Conservation (phyloP, 1,140 invertebrate species). For the Monomorium pharaonis region DNA sequence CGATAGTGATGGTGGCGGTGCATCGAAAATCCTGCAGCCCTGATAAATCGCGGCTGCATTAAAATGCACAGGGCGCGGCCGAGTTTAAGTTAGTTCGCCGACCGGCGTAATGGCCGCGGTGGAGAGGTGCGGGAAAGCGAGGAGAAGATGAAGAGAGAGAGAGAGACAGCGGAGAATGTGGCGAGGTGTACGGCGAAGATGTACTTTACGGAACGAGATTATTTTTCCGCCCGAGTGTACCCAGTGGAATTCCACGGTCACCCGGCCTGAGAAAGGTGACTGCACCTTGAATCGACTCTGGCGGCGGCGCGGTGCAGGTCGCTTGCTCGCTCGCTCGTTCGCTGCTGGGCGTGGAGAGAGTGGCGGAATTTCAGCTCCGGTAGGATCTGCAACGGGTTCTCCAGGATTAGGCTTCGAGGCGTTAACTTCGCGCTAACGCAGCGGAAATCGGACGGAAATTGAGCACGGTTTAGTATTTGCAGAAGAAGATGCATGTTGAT, state of each 20-base stretch:
- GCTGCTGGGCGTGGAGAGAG: slow-evolving; percentile 60
- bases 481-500: slow-evolving; percentile 13
- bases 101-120: slow-evolving; percentile 42
- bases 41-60: slow-evolving; percentile 52
- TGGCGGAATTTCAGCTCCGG: slow-evolving; percentile 64
- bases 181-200: slow-evolving; percentile 55
- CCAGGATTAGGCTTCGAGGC: slow-evolving; percentile 51
- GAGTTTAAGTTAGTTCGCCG: slow-evolving; percentile 59
- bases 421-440: slow-evolving; percentile 8
- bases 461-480: slow-evolving; percentile 38
- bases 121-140: not conserved
- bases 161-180: not conserved
- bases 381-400: slow-evolving; percentile 47
- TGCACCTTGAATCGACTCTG: slow-evolving; percentile 78
- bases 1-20: not conserved
- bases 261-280: slow-evolving; percentile 76
- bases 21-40: slow-evolving; percentile 36
- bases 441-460: slow-evolving; percentile 55
- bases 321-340: slow-evolving; percentile 4
- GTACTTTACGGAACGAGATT: slow-evolving; percentile 68
- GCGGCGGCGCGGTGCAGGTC: slow-evolving; percentile 10
- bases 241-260: slow-evolving; percentile 77
- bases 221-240: slow-evolving; percentile 77
- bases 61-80: slow-evolving; percentile 60
- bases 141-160: not conserved